Evolutionary conservation across 2,797 vertebrate species (phyloP).

Genomic region (Tragelaphus oryx): DNA sequence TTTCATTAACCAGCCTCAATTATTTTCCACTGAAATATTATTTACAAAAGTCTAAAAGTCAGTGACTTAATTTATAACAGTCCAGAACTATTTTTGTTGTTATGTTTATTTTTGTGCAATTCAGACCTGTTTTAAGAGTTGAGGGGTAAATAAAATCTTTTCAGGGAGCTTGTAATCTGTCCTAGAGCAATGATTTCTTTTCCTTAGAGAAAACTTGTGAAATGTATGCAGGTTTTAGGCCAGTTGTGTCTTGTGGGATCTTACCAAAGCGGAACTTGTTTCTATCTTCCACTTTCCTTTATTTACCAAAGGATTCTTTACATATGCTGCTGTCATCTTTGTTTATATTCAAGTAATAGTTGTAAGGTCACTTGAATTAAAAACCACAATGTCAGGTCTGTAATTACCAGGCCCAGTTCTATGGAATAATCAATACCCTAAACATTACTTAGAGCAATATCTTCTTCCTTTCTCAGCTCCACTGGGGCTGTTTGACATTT

Average conservation of each 20-base stretch:
- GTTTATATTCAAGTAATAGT: background rate
- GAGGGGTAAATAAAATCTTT: background rate
- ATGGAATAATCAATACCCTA: background rate
- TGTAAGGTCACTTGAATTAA: background rate
- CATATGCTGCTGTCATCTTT: background rate
- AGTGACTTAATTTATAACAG: background rate
- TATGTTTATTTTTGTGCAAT: background rate
- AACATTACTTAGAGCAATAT: background rate
- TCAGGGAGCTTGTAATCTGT: background rate
- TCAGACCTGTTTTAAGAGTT: background rate
- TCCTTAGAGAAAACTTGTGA: background rate
- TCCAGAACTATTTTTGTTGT: background rate
- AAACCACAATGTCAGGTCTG: background rate
- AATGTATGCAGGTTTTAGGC: background rate
- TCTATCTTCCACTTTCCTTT: background rate
- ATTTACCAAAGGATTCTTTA: background rate
- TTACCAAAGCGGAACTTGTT: background rate
- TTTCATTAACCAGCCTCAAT: background rate
- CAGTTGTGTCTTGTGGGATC: background rate
- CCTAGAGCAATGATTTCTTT: background rate
- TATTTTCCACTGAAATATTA: background rate
- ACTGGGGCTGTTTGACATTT: background rate
- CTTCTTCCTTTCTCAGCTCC: background rate
- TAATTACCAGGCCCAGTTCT: background rate
- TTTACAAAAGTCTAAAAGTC: background rate